Evolutionary conservation across 2,797 vertebrate genomes (phyloP), one percentile per base, ranked within the genome.

Genomic region (Vultur gryphus): DNA sequence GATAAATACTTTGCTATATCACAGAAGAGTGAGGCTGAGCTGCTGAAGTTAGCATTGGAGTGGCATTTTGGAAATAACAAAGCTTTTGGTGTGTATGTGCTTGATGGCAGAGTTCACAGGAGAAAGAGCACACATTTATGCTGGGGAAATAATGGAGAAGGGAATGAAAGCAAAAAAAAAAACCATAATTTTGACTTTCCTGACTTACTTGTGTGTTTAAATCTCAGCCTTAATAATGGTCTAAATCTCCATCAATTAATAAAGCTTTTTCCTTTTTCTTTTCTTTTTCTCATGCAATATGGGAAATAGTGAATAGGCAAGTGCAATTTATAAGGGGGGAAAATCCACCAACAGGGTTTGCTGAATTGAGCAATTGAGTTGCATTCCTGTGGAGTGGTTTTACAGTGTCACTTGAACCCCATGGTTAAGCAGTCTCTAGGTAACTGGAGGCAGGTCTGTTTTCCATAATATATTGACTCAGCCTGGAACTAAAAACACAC

Each of bases 371-470:
- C 46, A 70, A 44, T 67, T 77, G 84, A 94, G 90, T 93, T 65
- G 39, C 72, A 67, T 84, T 97, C 72, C 71, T 52, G 39, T n/a
- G 69, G 62, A 86, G 79, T 44, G 66, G 87, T 94, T 93, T 93
- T 94, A 69, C 39, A 62, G 62, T 72, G 94, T 92, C 87, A 85
- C 69, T 51, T 52, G 87, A 97, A 80, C 59, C 62, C 88, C 51
- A 31, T 6, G 18, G 71, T 94, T 85, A 92, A 77, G 51, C 70
- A 54, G 66, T 83, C 57, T 64, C n/a, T 78, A 89, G 78, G 59
- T 89, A 82, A 94, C 91, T 89, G 85, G 69, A 94, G 91, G 88
- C 75, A 94, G 55, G 73, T 90, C 93, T 93, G 39, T 83, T 92
- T 93, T 83, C 75, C 44, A 59, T 64, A 71, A 93, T 90, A 88